Evolutionary conservation across 2,888 invertebrate genomes (phyloP).

Genomic region (Gnatocerus cornutus): DNA sequence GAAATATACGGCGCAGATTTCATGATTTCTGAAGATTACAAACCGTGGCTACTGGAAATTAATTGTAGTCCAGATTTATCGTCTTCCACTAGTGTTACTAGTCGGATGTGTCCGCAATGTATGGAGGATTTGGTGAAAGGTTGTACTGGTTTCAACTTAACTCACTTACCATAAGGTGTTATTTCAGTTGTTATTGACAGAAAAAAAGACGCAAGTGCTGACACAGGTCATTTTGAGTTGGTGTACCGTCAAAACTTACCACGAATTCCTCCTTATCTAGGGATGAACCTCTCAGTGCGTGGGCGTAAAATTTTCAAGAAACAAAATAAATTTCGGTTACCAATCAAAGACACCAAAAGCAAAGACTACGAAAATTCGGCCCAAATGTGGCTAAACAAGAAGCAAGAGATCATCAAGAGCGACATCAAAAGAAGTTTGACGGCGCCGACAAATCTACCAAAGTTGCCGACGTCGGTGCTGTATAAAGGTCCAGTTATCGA

Average conservation of each 20-base stretch:
- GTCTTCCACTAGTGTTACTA: conserved; percentile 92
- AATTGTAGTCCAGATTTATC: conserved; percentile 95
- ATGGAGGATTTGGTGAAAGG: conserved; percentile 95
- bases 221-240: conserved; percentile 87
- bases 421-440: conserved; percentile 53
- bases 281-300: conserved; percentile 80
- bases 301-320: conserved; percentile 77
- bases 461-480: conserved; percentile 56
- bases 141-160: conserved; percentile 63
- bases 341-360: conserved; percentile 59
- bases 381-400: conserved; percentile 33
- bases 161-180: conserved; percentile 11
- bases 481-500: conserved; percentile 80
- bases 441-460: conserved; percentile 63
- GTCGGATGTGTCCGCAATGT: conserved; percentile 88
- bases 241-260: conserved; percentile 86
- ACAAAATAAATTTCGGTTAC: conserved; percentile 58
- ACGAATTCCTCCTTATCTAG: conserved; percentile 86
- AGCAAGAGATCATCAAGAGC: conserved; percentile 18
- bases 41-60: conserved; percentile 95
- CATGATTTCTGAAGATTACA: conserved; percentile 90
- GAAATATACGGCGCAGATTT: conserved; percentile 97
- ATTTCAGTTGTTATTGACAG: conserved; percentile 85
- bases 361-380: conserved; percentile 63
- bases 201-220: conserved; percentile 80